phyloP scores from a whole-genome alignment of 2,888 invertebrate species.

The Podotricha telesiphe region DNA sequence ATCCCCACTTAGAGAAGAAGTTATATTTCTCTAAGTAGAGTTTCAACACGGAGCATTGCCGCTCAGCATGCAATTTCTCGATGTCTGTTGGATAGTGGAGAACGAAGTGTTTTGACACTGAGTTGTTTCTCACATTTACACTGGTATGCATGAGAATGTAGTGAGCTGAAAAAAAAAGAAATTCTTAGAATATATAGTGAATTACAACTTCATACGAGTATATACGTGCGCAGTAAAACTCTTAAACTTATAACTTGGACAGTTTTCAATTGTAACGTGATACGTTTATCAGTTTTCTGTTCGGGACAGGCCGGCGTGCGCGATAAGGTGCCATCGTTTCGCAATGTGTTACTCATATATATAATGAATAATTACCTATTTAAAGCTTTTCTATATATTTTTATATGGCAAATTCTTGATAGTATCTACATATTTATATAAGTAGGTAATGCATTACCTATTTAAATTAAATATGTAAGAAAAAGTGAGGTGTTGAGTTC shows the following conservation, averaged over 20 bases:
- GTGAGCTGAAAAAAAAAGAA: background rate
- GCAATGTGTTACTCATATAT: constrained; percentile 48
- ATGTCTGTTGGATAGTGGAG: too few species aligned
- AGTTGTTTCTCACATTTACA: too few species aligned
- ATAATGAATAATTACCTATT: constrained; percentile 41
- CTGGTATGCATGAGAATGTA: too few species aligned
- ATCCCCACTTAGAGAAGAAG: too few species aligned
- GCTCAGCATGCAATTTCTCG: too few species aligned
- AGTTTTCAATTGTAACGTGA: constrained; percentile 70
- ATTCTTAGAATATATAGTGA: background rate
- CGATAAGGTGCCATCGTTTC: constrained; percentile 47
- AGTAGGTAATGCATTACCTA: too few species aligned
- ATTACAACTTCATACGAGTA: background rate
- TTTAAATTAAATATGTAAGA: too few species aligned
- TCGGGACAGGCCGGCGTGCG: constrained; percentile 56
- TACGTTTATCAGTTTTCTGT: constrained; percentile 78
- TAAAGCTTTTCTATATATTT: constrained; percentile 11
- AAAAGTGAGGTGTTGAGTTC: too few species aligned
- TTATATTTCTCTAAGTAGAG: too few species aligned
- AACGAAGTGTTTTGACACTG: too few species aligned
- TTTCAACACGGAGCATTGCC: too few species aligned
- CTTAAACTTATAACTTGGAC: constrained; percentile 49
- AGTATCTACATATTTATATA: too few species aligned
- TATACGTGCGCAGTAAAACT: constrained; percentile 30
- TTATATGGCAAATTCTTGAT: constrained; percentile 4